A percentile compares a stretch with the other conserved stretches of the same genome.
These are phyloP conservation scores for Syrphus vitripennis DNA, from an alignment of 2,888 invertebrate species.

Conservation along the genomic window DNA sequence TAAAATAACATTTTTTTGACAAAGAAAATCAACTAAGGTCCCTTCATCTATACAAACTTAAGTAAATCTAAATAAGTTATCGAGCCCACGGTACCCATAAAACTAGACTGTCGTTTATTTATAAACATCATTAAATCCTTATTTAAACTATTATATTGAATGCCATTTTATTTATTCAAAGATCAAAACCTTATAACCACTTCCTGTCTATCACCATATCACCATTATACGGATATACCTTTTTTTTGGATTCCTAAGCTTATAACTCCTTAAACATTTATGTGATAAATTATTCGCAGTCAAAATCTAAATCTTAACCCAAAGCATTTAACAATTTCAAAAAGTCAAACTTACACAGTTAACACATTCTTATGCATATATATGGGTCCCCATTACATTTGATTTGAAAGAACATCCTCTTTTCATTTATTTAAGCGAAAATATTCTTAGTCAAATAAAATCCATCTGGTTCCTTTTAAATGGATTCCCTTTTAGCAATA, in stretches of 20 bases:
- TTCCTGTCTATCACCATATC: not conserved
- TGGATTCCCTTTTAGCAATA: not conserved
- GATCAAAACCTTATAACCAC: not conserved
- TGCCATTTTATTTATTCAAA: not conserved
- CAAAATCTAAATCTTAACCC: not conserved
- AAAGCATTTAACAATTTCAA: not conserved
- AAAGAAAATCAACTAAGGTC: no score
- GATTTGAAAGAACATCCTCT: not conserved
- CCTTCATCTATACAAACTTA: no score
- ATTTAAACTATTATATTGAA: not conserved
- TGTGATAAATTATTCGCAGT: not conserved
- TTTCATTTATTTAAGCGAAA: not conserved
- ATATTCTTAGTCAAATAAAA: not conserved
- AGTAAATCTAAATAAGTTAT: not conserved
- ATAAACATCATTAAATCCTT: not conserved
- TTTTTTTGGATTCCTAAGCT: not conserved
- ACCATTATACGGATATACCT: not conserved
- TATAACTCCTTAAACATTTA: not conserved
- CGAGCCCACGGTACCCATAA: not conserved
- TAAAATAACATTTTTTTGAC: no score
- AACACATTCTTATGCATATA: not conserved
- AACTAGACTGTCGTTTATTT: not conserved
- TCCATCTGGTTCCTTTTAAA: conserved; percentile 3
- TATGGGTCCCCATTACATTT: not conserved
- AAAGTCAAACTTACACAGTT: not conserved